Base-by-base conservation (phyloP, 1,140 invertebrate species). In the Papilio dardanus region DNA sequence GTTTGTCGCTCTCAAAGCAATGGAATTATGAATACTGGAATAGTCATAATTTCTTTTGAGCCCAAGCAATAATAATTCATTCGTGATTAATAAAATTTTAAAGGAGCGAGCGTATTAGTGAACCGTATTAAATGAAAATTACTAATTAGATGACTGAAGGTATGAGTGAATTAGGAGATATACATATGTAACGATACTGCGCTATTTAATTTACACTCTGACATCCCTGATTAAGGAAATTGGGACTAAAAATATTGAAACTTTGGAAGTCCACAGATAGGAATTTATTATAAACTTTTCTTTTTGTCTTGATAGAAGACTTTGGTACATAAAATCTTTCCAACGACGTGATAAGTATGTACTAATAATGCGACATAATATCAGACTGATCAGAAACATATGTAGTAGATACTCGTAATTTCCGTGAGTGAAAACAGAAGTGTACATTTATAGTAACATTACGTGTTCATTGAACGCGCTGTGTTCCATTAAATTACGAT, bases 381-480 rank as follows among this genome's bases (percentile, higher is more conserved):
- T 21, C 16, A 1, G 0, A 16, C 46, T 50, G n/a, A 50, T 42
- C 69, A 35, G n/a, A 73, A 73, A 73, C 42, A 33, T 58, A 33
- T n/a, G n/a, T n/a, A n/a, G n/a, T n/a, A n/a, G n/a, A n/a, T 50
- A 73, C 71, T 73, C 6, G 46, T 58, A 40, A 73, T 58, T 73
- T 30, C 46, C 54, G 35, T 73, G 71, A 73, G 50, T 30, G 71
- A 73, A 73, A 73, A 73, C 71, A 73, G 71, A 58, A 58, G 46
- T 73, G 6, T 58, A 73, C 28, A 73, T 73, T 46, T 71, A 73
- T 73, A 73, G 42, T 73, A 58, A 31, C 71, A 50, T 73, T 73
- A 21, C 71, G 71, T 58, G 30, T 54, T 73, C 71, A 54, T 33
- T 54, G 71, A 58, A 35, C 46, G 33, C 71, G 21, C 30, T 31